Conservation (phyloP, 2,113 vertebrate species). For the Antechinus stuartii region DNA sequence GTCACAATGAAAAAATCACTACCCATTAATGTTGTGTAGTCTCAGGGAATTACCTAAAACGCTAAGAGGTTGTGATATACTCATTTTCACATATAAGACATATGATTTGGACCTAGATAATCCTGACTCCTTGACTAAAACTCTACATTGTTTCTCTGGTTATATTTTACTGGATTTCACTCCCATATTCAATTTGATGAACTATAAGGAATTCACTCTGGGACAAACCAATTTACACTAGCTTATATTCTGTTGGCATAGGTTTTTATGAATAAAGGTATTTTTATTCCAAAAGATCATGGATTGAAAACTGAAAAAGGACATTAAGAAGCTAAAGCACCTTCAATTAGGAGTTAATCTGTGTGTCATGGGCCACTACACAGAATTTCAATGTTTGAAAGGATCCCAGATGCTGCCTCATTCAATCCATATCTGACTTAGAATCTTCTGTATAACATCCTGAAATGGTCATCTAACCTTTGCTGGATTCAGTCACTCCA, state of each 20-base stretch:
- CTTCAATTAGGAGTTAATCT: too few relatives aligned
- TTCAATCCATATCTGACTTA: not conserved
- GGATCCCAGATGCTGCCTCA: not conserved
- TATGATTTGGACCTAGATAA: not conserved
- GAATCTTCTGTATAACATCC: not conserved
- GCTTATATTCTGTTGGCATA: too few relatives aligned
- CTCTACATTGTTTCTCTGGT: not conserved
- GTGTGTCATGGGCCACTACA: not conserved
- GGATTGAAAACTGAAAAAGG: too few relatives aligned
- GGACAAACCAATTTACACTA: too few relatives aligned
- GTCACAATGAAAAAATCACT: not conserved
- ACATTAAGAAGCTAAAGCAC: too few relatives aligned
- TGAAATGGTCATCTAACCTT: too few relatives aligned
- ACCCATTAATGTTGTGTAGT: not conserved
- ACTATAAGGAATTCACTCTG: not conserved
- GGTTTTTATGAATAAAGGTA: too few relatives aligned
- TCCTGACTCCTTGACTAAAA: not conserved
- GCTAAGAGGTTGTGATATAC: not conserved
- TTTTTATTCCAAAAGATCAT: too few relatives aligned
- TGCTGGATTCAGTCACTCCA: not conserved
- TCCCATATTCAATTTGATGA: not conserved
- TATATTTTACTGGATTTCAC: too few relatives aligned
- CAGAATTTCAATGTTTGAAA: not conserved
- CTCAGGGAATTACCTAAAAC: not conserved
- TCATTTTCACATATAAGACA: not conserved